phyloP scores from a whole-genome alignment of 2,888 invertebrate species.

The Onchidella celtica region DNA sequence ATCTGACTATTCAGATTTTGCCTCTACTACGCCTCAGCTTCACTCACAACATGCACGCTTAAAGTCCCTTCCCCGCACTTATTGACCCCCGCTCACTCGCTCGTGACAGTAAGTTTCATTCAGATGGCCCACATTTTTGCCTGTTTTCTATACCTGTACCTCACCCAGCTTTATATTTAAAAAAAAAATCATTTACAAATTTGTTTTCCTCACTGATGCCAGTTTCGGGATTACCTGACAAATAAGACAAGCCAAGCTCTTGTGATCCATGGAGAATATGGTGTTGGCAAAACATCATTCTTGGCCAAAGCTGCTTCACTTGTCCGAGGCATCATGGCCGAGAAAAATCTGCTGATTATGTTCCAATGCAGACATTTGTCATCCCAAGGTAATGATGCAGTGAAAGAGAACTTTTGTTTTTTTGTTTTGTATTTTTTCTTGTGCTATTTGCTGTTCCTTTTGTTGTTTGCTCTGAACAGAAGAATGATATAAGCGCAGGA shows the following conservation, averaged over 20 bases:
- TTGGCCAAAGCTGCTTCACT: constrained; percentile 68
- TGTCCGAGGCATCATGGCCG: constrained; percentile 40
- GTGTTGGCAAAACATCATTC: constrained; percentile 75
- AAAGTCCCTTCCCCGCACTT: too few relatives aligned
- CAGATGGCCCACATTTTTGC: too few relatives aligned
- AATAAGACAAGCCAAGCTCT: constrained; percentile 60
- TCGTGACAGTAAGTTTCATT: too few relatives aligned
- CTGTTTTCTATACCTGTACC: too few relatives aligned
- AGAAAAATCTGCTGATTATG: constrained; percentile 46
- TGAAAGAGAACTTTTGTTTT: constrained; percentile 19
- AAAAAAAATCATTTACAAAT: too few relatives aligned
- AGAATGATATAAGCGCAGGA: too few relatives aligned
- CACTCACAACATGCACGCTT: too few relatives aligned
- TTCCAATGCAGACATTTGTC: constrained; percentile 54
- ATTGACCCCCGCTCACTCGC: too few relatives aligned
- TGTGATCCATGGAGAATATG: constrained; percentile 70
- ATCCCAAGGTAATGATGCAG: constrained; percentile 54
- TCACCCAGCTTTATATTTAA: too few relatives aligned
- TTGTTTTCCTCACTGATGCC: too few relatives aligned
- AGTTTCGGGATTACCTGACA: constrained; percentile 65
- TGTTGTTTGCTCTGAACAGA: not conserved
- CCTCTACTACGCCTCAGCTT: too few relatives aligned
- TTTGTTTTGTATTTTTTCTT: not conserved
- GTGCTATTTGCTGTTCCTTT: not conserved
- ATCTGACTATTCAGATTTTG: too few relatives aligned